phyloP scores from a whole-genome alignment of 1,140 invertebrate species.

The Hyles vespertilio region DNA sequence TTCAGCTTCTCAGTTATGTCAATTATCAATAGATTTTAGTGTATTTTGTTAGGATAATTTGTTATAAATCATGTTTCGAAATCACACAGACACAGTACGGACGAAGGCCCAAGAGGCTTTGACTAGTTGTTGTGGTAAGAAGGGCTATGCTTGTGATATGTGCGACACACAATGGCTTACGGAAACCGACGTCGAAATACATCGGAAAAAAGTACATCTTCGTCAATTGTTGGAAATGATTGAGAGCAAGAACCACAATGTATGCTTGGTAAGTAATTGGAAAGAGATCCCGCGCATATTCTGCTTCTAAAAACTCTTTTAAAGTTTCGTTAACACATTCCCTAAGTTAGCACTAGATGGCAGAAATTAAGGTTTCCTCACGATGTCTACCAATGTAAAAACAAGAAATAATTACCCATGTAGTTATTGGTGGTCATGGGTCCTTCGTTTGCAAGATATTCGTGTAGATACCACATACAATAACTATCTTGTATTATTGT shows the following conservation, averaged over 20 bases:
- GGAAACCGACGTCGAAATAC: constrained; percentile 44
- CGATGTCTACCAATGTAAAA: too few species aligned
- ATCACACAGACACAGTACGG: neutral
- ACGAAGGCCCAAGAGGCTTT: neutral
- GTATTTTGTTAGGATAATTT: too few species aligned
- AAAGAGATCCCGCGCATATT: neutral
- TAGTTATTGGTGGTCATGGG: too few species aligned
- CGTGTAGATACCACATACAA: too few species aligned
- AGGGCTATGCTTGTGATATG: constrained; percentile 26
- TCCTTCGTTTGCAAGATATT: too few species aligned
- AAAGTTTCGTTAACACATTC: constrained; percentile 3
- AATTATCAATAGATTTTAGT: too few species aligned
- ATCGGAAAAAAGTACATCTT: constrained; percentile 24
- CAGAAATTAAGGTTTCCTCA: too few species aligned
- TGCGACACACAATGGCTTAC: constrained; percentile 32
- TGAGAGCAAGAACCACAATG: constrained; percentile 7
- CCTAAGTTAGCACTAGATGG: too few species aligned
- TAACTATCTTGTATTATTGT: too few species aligned
- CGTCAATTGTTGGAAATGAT: constrained; percentile 9
- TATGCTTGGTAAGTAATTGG: constrained; percentile 27
- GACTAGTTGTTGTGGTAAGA: neutral
- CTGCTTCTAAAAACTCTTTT: neutral
- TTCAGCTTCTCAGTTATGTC: too few species aligned
- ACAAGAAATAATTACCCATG: too few species aligned
- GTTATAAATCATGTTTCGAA: constrained; percentile 4